Evolutionary conservation across 1,140 invertebrate genomes (phyloP).

Genomic region (Pararge aegeria): DNA sequence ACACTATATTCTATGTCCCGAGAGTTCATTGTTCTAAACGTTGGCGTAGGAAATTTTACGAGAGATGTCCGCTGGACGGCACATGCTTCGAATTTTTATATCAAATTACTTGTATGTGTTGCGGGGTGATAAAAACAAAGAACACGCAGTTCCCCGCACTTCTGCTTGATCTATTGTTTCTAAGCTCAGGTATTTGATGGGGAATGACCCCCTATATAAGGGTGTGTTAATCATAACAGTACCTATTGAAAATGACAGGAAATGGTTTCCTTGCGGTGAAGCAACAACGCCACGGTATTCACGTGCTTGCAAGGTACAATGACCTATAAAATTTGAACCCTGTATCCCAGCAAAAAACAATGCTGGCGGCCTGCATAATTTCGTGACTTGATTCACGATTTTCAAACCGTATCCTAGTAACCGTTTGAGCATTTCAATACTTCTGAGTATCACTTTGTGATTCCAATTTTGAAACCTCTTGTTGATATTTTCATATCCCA

Average conservation of each 20-base stretch:
- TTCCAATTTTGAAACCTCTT: no score
- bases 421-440: slow-evolving; percentile 70
- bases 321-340: slow-evolving; percentile 34
- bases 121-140: slow-evolving; percentile 61
- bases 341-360: slow-evolving; percentile 8
- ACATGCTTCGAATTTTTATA: slow-evolving; percentile 72
- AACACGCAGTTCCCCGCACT: slow-evolving; percentile 50
- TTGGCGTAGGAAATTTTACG: slow-evolving; percentile 64
- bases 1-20: neutral
- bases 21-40: slow-evolving; percentile 61
- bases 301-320: slow-evolving; percentile 42
- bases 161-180: slow-evolving; percentile 64
- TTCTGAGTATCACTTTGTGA: slow-evolving; percentile 14
- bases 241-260: slow-evolving; percentile 59
- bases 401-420: slow-evolving; percentile 63
- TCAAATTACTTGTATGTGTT: slow-evolving; percentile 51
- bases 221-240: slow-evolving; percentile 61
- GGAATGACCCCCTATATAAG: slow-evolving; percentile 66
- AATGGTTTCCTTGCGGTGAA: slow-evolving; percentile 42
- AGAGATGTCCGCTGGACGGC: slow-evolving; percentile 55
- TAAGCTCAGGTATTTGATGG: slow-evolving; percentile 36
- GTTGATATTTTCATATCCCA: no score
- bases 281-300: slow-evolving; percentile 22
- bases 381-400: slow-evolving; percentile 16
- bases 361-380: slow-evolving; percentile 2